Percentiles rank a stretch among this genome's conserved stretches.
Conservation (phyloP, 2,113 vertebrate species). For the Triplophysa tibetana region DNA sequence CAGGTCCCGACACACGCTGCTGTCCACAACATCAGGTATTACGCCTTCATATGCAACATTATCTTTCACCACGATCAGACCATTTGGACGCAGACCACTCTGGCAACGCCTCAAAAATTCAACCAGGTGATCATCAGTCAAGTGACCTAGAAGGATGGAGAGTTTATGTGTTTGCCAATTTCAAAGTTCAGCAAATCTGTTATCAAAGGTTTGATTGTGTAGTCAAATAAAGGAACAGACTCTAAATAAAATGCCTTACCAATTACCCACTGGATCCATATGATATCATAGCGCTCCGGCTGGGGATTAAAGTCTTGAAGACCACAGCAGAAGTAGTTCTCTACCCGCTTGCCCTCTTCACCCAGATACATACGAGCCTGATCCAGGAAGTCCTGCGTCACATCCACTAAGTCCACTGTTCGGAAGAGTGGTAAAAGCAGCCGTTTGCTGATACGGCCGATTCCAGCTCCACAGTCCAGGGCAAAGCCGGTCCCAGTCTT, state of each 20-base stretch:
- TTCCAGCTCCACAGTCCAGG: slow-evolving; percentile 94
- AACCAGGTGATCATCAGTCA: slow-evolving; percentile 88
- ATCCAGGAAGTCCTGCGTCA: slow-evolving; percentile 90
- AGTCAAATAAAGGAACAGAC: no score
- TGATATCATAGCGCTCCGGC: slow-evolving; percentile 85
- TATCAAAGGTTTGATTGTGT: no score
- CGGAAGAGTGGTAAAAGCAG: slow-evolving; percentile 89
- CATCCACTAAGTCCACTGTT: slow-evolving; percentile 91
- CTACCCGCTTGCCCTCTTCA: slow-evolving; percentile 84
- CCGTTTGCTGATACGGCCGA: slow-evolving; percentile 91
- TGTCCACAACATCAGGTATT: slow-evolving; percentile 94
- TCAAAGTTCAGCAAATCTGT: no score
- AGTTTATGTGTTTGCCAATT: neutral
- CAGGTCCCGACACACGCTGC: slow-evolving; percentile 92
- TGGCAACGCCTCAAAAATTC: slow-evolving; percentile 87
- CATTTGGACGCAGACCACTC: slow-evolving; percentile 79
- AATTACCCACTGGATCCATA: slow-evolving; percentile 99
- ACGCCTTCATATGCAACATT: slow-evolving; percentile 94
- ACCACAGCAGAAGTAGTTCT: slow-evolving; percentile 89
- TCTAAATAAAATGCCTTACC: slow-evolving; percentile 74
- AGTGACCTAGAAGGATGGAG: slow-evolving; percentile 76
- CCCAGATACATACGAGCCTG: slow-evolving; percentile 89
- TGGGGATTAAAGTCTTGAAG: slow-evolving; percentile 92
- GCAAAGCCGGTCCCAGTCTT: slow-evolving; percentile 79
- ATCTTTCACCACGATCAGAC: slow-evolving; percentile 93